Evolutionary conservation across 2,113 vertebrate species (phyloP), one percentile per base, ranked within the genome.

Genomic region (Gymnobelideus leadbeateri): DNA sequence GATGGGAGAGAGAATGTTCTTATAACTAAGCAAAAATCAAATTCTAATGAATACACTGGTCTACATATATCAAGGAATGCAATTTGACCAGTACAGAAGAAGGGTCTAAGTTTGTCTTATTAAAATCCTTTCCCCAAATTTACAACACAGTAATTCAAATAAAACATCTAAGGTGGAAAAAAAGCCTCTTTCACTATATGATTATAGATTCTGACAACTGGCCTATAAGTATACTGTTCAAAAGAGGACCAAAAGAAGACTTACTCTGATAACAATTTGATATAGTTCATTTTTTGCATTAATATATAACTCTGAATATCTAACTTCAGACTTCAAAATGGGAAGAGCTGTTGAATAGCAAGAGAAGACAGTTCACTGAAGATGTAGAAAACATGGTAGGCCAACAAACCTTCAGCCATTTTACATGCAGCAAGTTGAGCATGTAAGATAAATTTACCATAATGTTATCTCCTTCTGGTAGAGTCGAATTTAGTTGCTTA

Each of bases 391-490:
- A 99, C 98, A 98, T 98, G 98, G 98, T 96, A 99, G 99, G 98
- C 99, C 98, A 99, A 99, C 99, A 99, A 99, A 99, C 99, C 99
- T 99, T 99, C 97, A 99, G 99, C 99, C 98, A 99, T 99, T 99
- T 99, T 99, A 99, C 99, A 99, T 99, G 99, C 99, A 99, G 99
- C 99, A 99, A 99, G 98, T 99, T 99, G 98, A 99, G 98, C 98
- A 99, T 98, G 99, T 99, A 99, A 99, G 99, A 99, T 97, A 99
- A 98, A 99, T 99, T 99, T 99, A 99, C 99, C 99, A 99, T 99
- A 98, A 99, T 98, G 99, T 98, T 99, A 98, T 99, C 99, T 97
- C 98, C 99, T 98, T 99, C 98, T 97, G 98, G 99, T 96, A 98
- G 98, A 98, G 98, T 97, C 93, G 97, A 98, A 97, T 99, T 99